Conservation (phyloP, 2,888 invertebrate species). For the Alviniconcha strummeri region DNA sequence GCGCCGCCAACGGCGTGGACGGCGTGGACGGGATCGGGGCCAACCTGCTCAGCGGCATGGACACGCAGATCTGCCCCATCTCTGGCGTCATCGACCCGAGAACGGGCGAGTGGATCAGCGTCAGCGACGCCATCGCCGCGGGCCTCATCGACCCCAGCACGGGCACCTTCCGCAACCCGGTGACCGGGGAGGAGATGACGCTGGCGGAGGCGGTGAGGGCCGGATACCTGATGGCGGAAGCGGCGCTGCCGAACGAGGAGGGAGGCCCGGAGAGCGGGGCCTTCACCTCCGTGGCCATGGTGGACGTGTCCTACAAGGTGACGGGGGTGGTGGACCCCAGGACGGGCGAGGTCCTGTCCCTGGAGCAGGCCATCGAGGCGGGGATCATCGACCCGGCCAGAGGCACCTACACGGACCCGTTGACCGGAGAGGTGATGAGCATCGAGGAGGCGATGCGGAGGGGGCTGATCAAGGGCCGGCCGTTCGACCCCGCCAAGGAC, state of each 20-base stretch:
- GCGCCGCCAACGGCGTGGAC: constrained; percentile 34
- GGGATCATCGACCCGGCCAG: constrained; percentile 63
- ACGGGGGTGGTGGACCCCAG: constrained; percentile 57
- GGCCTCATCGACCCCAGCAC: constrained; percentile 84
- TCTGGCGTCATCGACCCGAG: constrained; percentile 65
- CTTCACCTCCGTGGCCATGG: constrained; percentile 59
- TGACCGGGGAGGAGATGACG: constrained; percentile 74
- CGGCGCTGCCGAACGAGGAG: constrained; percentile 46
- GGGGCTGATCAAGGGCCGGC: constrained; percentile 58
- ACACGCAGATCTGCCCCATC: constrained; percentile 56
- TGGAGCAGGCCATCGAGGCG: constrained; percentile 60
- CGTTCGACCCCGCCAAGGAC: constrained; percentile 50
- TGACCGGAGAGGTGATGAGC: constrained; percentile 63
- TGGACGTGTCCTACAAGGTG: constrained; percentile 58
- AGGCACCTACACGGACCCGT: constrained; percentile 62
- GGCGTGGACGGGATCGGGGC: background rate
- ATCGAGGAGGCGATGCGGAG: constrained; percentile 63
- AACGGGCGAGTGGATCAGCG: constrained; percentile 76
- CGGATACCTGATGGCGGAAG: constrained; percentile 77
- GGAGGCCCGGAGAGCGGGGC: constrained; percentile 49
- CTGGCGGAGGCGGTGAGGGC: constrained; percentile 84
- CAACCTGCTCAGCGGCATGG: constrained; percentile 50
- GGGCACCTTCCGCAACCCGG: constrained; percentile 77
- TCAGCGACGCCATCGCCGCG: constrained; percentile 83
- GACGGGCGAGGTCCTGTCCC: constrained; percentile 59